These are phyloP conservation scores for Euwallacea similis DNA, from an alignment of 1,140 invertebrate species.

Conservation along the genomic window DNA sequence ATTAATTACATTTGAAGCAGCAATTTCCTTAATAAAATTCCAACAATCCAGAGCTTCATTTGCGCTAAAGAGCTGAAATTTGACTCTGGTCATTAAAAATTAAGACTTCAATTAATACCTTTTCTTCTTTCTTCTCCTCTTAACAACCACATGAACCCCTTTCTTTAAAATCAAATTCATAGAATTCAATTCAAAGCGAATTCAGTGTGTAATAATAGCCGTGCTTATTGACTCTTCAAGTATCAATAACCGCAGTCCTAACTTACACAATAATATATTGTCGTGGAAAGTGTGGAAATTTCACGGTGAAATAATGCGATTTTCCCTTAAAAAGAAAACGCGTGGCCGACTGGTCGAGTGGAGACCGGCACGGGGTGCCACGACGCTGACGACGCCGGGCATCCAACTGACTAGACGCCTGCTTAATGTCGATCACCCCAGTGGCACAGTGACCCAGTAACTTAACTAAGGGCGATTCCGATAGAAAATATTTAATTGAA, in stretches of 20 bases:
- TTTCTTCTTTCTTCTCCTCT: conserved; percentile 9
- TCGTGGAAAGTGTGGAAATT: background rate
- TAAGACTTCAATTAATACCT: background rate
- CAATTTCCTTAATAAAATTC: too few relatives aligned
- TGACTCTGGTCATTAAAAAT: too few relatives aligned
- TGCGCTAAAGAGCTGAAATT: too few relatives aligned
- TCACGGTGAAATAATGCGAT: conserved; percentile 11
- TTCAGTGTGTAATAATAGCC: too few relatives aligned
- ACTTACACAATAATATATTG: too few relatives aligned
- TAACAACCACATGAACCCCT: conserved; percentile 1
- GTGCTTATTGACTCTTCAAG: too few relatives aligned
- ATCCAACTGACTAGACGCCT: conserved; percentile 18
- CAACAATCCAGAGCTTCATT: too few relatives aligned
- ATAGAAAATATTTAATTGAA: background rate
- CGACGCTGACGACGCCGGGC: conserved; percentile 26
- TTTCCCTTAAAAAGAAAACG: conserved; percentile 3
- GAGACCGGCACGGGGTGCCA: conserved; percentile 25
- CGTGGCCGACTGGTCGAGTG: conserved; percentile 1
- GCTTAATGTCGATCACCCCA: conserved; percentile 9
- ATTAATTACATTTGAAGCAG: too few relatives aligned
- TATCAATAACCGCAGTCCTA: too few relatives aligned
- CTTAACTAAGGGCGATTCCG: conserved; percentile 1
- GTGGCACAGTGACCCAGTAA: conserved; percentile 24
- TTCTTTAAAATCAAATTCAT: conserved; percentile 21
- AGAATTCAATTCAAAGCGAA: background rate